Evolutionary conservation across 37 sponge, comb jelly and placozoan species (phyloP).

Genomic region (Theonella swinhoei): DNA sequence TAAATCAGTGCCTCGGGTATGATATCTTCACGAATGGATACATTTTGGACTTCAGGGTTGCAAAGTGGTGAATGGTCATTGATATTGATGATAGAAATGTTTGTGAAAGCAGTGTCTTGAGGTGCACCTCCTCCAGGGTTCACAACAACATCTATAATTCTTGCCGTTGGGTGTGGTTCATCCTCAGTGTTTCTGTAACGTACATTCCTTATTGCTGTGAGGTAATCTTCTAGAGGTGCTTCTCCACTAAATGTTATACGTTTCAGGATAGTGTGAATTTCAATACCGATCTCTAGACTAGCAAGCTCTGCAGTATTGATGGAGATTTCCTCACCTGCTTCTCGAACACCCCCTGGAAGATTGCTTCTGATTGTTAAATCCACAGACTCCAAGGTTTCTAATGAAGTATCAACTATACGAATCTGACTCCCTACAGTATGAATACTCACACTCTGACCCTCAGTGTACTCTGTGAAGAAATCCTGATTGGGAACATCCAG

Average conservation of each 20-base stretch:
- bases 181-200: constrained; percentile 58
- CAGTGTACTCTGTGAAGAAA: constrained; percentile 47
- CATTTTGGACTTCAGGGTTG: neutral
- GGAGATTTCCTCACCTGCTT: constrained; percentile 23
- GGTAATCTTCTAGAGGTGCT: constrained; percentile 26
- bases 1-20: neutral
- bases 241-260: constrained; percentile 49
- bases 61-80: constrained; percentile 77
- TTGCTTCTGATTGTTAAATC: constrained; percentile 51
- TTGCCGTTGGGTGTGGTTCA: constrained; percentile 52
- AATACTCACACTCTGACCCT: constrained; percentile 17
- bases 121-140: constrained; percentile 76
- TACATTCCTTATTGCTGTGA: constrained; percentile 52
- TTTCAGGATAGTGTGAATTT: constrained; percentile 62
- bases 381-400: constrained; percentile 45
- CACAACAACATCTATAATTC: constrained; percentile 71
- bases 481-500: constrained; percentile 66
- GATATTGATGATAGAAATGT: constrained; percentile 55
- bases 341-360: constrained; percentile 14
- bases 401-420: constrained; percentile 55
- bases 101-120: constrained; percentile 45
- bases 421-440: constrained; percentile 5
- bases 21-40: constrained; percentile 34
- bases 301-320: neutral
- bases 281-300: constrained; percentile 39